Conservation (phyloP, 1,140 invertebrate genomes). For the Brachionus sp. region DNA sequence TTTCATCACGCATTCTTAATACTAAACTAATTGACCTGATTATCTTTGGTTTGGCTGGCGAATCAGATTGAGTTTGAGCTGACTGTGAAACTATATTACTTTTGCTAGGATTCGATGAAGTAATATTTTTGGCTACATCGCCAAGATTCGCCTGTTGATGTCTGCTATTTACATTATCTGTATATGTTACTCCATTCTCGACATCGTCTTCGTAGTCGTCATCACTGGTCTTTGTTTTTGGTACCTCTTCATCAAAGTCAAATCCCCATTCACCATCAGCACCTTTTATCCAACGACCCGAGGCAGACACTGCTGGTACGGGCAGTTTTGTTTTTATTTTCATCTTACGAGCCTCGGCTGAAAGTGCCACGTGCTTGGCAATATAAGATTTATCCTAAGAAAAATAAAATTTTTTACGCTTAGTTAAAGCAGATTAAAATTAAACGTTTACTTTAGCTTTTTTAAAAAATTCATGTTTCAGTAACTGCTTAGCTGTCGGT, state of each 20-base stretch:
- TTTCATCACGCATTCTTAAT: slow-evolving; percentile 28
- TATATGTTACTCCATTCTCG: not conserved
- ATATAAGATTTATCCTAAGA: slow-evolving; percentile 47
- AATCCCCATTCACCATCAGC: slow-evolving; percentile 45
- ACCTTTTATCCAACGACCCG: slow-evolving; percentile 27
- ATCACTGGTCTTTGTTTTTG: not conserved
- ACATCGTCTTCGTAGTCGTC: not conserved
- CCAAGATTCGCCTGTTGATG: not conserved
- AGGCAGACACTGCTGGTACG: not conserved
- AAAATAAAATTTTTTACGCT: not conserved
- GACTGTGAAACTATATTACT: not conserved
- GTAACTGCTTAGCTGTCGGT: slow-evolving; percentile 89
- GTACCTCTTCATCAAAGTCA: slow-evolving; percentile 13
- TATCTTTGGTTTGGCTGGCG: not conserved
- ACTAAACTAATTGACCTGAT: slow-evolving; percentile 25
- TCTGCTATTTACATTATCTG: slow-evolving; percentile 22
- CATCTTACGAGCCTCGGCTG: slow-evolving; percentile 13
- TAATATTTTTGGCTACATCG: slow-evolving; percentile 2
- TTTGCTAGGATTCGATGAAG: not conserved
- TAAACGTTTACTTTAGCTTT: slow-evolving; percentile 72
- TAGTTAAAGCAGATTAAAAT: not conserved
- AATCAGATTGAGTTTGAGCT: not conserved
- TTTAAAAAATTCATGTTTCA: slow-evolving; percentile 98
- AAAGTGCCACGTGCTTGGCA: slow-evolving; percentile 29
- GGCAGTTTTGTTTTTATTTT: slow-evolving; percentile 9